These are phyloP conservation scores for Octopus sinensis DNA, from an alignment of 1,140 invertebrate genomes.

Conservation along the genomic window DNA sequence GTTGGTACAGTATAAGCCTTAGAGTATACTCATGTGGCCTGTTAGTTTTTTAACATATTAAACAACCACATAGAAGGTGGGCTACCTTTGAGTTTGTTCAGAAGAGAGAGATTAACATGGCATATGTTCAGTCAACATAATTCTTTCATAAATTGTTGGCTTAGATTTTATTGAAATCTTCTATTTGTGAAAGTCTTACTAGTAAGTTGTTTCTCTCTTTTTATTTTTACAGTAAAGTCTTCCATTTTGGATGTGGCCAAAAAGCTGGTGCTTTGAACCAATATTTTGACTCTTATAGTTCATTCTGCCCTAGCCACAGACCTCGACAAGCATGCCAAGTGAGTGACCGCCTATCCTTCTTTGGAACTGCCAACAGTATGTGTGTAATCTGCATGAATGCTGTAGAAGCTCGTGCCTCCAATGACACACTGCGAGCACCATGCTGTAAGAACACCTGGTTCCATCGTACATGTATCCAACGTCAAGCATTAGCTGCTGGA, in stretches of 20 bases:
- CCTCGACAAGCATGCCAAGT: constrained; percentile 58
- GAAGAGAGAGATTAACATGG: no score
- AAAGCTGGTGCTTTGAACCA: constrained; percentile 62
- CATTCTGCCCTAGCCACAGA: constrained; percentile 65
- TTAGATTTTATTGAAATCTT: no score
- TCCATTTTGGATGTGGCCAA: constrained; percentile 68
- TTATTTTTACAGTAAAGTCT: constrained; percentile 46
- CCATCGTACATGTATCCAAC: constrained; percentile 65
- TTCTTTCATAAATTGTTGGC: no score
- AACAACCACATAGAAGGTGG: no score
- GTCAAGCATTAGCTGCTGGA: constrained; percentile 65
- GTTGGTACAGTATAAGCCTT: no score
- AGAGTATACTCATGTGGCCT: no score
- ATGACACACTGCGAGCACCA: constrained; percentile 62
- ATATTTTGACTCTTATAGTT: constrained; percentile 66
- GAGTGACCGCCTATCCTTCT: constrained; percentile 35
- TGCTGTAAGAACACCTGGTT: constrained; percentile 68
- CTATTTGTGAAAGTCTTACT: no score
- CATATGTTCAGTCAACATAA: no score
- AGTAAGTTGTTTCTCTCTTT: not conserved
- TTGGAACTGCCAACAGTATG: constrained; percentile 35
- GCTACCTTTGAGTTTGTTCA: no score
- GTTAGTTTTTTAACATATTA: no score
- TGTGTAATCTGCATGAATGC: constrained; percentile 65
- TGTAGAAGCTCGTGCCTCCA: constrained; percentile 53